Base-by-base conservation (phyloP, 2,888 invertebrate species). In the Automeris io region DNA sequence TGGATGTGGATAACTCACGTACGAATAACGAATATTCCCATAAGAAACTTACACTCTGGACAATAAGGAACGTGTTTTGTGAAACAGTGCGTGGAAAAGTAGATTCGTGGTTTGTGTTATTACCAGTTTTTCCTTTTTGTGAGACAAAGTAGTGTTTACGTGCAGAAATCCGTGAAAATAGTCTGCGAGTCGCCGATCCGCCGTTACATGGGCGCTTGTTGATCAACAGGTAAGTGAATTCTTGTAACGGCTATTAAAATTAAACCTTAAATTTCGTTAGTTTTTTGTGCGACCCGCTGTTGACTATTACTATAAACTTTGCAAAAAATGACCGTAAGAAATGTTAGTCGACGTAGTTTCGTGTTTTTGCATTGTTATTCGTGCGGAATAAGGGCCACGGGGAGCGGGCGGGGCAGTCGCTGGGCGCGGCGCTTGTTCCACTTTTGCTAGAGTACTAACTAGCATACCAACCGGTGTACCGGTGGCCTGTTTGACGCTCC, bases 161-260 rank as follows among this genome's bases (percentile, higher is more conserved):
- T 81, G 75, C 69, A 70, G 54, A 70, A 64, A 72, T 67, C 67
- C 58, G 68, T 70, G 51, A 57, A 72, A 71, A 65, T 61, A 61
- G 61, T 68, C 63, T 64, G 62, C 62, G 61, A 72, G 62, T 62
- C 61, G 61, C 63, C 59, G 61, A 66, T 61, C 74, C 56, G 65
- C 64, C 70, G 67, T 74, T 83, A 82, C 76, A 85, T 85, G 85
- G 82, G 85, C 83, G 80, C 74, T 83, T 81, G 81, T 72, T 85
- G 73, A 81, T 70, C 64, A 68, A 70, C 73, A 83, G 83, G 83
- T 83, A 62, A 64, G 72, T 41, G 8, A 22, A 25, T 25, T 18
- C 25, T 9, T 21, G n/a, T n/a, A n/a, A n/a, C n/a, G n/a, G n/a
- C n/a, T 11, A 22, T 18, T 6, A 11, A 22, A 18, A 23, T 39